Evolutionary conservation across 2,113 vertebrate genomes (phyloP).

Genomic region (Neotoma lepida): DNA sequence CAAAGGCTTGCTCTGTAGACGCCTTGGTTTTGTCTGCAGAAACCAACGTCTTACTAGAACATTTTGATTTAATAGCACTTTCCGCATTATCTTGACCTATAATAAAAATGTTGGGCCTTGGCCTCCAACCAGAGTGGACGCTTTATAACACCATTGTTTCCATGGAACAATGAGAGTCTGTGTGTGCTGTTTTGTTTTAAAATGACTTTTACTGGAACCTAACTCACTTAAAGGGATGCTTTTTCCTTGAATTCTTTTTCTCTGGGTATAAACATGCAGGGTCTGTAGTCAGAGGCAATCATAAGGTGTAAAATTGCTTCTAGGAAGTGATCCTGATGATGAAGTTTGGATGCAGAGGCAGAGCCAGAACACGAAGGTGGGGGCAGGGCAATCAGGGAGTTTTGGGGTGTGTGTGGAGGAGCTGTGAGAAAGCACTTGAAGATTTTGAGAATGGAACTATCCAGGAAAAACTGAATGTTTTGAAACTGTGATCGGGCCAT

Average conservation of each 20-base stretch:
- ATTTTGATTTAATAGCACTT: conserved; percentile 10
- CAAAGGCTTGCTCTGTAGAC: background rate
- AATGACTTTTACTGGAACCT: conserved; percentile 39
- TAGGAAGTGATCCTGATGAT: background rate
- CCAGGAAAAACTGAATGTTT: background rate
- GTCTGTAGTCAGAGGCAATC: background rate
- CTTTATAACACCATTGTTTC: conserved; percentile 37
- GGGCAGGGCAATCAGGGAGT: background rate
- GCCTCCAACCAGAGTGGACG: background rate
- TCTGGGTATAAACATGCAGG: background rate
- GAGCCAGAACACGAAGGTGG: background rate
- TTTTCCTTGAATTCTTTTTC: background rate
- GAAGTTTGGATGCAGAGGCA: background rate
- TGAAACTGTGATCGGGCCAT: background rate
- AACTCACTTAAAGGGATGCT: background rate
- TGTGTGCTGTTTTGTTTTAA: conserved; percentile 45
- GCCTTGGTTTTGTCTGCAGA: background rate
- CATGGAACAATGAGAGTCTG: conserved; percentile 17
- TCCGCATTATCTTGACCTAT: background rate
- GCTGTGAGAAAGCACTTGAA: background rate
- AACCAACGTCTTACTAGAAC: conserved; percentile 23
- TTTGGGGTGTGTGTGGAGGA: too few relatives aligned
- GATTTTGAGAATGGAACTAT: conserved; percentile 46
- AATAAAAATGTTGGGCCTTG: conserved; percentile 22
- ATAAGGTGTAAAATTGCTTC: conserved; percentile 14